Evolutionary conservation across 2,888 invertebrate genomes (phyloP).

Genomic region (Leptinotarsa tumamoca): DNA sequence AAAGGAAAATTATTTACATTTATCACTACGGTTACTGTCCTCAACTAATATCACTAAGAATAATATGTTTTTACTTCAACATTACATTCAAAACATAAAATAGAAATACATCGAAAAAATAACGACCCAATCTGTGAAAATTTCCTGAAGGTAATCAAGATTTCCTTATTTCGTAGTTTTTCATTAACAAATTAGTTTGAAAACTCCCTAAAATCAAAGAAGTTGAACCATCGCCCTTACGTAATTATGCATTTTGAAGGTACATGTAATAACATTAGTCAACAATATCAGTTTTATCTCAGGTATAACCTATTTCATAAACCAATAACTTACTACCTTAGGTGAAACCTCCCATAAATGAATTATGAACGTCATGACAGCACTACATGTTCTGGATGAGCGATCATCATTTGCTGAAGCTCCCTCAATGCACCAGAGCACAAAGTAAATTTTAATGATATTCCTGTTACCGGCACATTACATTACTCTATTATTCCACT

Average conservation of each 20-base stretch:
- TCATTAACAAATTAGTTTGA: no score
- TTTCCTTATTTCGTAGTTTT: no score
- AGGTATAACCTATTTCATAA: not conserved
- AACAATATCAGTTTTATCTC: not conserved
- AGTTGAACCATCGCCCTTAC: not conserved
- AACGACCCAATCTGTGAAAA: no score
- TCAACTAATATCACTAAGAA: no score
- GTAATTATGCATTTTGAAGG: not conserved
- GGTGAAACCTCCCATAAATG: not conserved
- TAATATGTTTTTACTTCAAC: no score
- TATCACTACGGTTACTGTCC: no score
- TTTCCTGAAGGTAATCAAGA: no score
- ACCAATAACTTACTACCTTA: not conserved
- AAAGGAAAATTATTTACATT: no score
- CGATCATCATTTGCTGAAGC: constrained; percentile 23
- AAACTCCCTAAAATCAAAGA: no score
- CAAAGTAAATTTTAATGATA: constrained; percentile 32
- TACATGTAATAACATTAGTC: not conserved
- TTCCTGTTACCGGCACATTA: constrained; percentile 27
- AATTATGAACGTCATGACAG: constrained; percentile 2
- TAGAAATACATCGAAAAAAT: no score
- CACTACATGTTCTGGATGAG: constrained; percentile 18
- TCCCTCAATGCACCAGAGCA: constrained; percentile 19
- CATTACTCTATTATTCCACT: constrained; percentile 23
- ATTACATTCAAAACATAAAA: no score